A percentile compares a stretch with the other conserved stretches of the same genome.
phyloP scores from a whole-genome alignment of 2,797 vertebrate genomes.

The Hyperoplus lanceolatus region DNA sequence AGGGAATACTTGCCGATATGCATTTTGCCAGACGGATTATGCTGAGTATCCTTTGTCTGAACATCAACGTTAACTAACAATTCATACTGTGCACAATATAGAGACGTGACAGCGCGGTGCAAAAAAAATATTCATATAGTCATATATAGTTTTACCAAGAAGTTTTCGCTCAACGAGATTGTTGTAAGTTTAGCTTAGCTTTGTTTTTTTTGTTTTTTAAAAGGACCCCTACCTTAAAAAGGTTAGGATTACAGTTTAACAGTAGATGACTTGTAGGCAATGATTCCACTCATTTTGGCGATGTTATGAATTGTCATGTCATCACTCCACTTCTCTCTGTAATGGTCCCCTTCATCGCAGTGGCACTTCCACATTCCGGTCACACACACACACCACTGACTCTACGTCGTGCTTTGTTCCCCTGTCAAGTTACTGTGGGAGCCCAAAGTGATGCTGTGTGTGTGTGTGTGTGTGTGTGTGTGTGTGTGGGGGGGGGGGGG shows the following conservation, averaged over 20 bases:
- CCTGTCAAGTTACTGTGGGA: conserved; percentile 51
- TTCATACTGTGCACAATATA: neutral
- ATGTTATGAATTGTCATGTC: neutral
- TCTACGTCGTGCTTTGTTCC: conserved; percentile 51
- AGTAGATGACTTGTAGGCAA: neutral
- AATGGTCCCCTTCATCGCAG: neutral
- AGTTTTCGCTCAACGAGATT: neutral
- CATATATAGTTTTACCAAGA: neutral
- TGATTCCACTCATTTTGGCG: neutral
- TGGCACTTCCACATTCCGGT: conserved; percentile 19
- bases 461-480: too few species aligned
- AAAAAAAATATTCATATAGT: neutral
- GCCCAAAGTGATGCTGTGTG: neutral
- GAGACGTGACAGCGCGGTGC: neutral
- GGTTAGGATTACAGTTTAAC: neutral
- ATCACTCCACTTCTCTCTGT: neutral
- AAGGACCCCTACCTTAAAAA: neutral
- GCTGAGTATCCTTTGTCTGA: conserved; percentile 42
- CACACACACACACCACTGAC: conserved; percentile 12
- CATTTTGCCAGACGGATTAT: conserved; percentile 39
- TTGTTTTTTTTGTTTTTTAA: neutral
- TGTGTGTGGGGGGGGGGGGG: neutral
- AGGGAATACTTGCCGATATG: conserved; percentile 35
- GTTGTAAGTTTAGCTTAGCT: neutral
- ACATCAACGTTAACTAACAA: conserved; percentile 35